Evolutionary conservation across 2,888 invertebrate species (phyloP), one percentile per base, ranked within the genome.

Genomic region (Toxonevra muliebris): DNA sequence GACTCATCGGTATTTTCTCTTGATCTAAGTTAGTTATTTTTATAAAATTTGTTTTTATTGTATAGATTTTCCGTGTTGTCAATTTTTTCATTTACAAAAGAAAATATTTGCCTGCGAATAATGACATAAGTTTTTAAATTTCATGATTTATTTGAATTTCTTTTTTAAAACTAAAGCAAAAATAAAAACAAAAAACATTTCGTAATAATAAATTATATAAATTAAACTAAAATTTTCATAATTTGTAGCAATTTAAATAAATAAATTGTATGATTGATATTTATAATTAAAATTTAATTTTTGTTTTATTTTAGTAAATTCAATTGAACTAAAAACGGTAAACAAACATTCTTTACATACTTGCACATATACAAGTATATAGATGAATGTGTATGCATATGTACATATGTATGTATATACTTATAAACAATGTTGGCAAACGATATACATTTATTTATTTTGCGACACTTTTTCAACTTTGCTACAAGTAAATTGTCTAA

Each of bases 251-350:
- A 53, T 57, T 61, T 41, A 54, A 55, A 30, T 41, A 53, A 61
- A 40, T n/a, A 17, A 60, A 43, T 68, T 76, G 74, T n/a, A 59
- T 52, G 20, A 15, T 63, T 30, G n/a, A 43, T 8, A 19, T 13
- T 60, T 43, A 53, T 19, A 42, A 74, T 73, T 74, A 77, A 77
- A 77, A 73, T 69, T 75, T 76, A 75, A 69, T 76, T 75, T n/a
- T 65, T 52, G 20, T 40, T 63, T 40, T 41, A 43, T 43, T 62
- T 19, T 54, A 74, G 73, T 75, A 77, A 77, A 77, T 81, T 81
- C 77, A 80, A 81, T 81, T 79, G 74, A 81, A 79, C 81, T 80
- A 81, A 80, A 80, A 79, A 79, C 79, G n/a, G 48, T 30, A 62
- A 20, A 48, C 15, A 53, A 19, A 19, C 40, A 62, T 54, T 45